phyloP scores from a whole-genome alignment of 2,797 vertebrate genomes.

The Periparus ater region DNA sequence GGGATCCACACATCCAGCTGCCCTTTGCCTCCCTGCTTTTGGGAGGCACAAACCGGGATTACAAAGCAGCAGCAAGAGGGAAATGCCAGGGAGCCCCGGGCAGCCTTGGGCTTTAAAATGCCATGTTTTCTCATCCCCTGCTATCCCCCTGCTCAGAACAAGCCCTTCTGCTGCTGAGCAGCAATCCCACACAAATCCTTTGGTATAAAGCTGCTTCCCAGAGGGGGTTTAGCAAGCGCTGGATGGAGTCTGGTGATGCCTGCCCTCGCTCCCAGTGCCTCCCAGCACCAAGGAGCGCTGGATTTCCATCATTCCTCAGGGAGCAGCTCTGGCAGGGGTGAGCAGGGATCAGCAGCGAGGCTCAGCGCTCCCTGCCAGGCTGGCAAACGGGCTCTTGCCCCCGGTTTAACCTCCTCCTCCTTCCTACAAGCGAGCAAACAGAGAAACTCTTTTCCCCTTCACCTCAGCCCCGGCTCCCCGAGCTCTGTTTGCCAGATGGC shows the following conservation, averaged over 20 bases:
- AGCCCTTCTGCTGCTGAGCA: neutral
- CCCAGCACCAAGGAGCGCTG: fast-evolving
- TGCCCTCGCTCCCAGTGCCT: neutral
- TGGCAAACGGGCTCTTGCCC: neutral
- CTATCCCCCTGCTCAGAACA: neutral
- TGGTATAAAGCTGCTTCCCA: neutral
- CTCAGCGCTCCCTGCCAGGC: neutral
- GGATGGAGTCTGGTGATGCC: neutral
- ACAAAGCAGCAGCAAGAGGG: neutral
- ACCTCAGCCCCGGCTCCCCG: neutral
- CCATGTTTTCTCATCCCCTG: neutral
- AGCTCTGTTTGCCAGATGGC: constrained; percentile 45
- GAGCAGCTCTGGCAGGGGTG: neutral
- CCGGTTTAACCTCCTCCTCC: neutral
- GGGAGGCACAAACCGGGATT: neutral
- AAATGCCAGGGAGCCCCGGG: neutral
- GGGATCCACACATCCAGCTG: fast-evolving
- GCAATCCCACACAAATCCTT: neutral
- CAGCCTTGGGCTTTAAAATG: neutral
- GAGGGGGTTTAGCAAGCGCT: neutral
- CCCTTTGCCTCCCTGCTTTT: neutral
- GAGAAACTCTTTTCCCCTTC: neutral
- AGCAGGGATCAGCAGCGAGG: neutral
- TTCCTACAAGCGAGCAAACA: neutral
- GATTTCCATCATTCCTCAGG: fast-evolving